These are phyloP conservation scores for Paracentrotus lividus DNA, from an alignment of 53 echinoderm and acorn worm species.

Conservation along the genomic window DNA sequence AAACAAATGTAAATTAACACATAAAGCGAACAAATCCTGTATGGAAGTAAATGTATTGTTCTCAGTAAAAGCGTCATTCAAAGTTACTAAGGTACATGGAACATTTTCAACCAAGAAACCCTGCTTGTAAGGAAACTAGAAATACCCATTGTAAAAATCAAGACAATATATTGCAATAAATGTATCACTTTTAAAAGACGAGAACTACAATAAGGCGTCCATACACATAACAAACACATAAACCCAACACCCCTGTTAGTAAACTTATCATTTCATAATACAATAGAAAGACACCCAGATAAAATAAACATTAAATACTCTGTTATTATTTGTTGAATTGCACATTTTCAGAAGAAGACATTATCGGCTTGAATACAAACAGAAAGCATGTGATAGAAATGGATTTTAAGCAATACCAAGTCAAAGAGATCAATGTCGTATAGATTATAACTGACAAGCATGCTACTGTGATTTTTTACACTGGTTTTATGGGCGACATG, in stretches of 20 bases:
- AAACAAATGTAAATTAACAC: background rate
- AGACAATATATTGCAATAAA: background rate
- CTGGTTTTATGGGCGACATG: no score
- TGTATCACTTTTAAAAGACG: background rate
- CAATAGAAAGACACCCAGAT: background rate
- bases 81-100: background rate
- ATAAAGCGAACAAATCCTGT: background rate
- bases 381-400: background rate
- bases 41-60: background rate
- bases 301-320: conserved; percentile 26
- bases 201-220: background rate
- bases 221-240: background rate
- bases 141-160: background rate
- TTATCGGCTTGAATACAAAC: background rate
- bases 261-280: background rate
- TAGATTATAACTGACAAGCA: no score
- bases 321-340: conserved; percentile 33
- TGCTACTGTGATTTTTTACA: no score
- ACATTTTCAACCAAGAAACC: background rate
- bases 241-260: conserved; percentile 3
- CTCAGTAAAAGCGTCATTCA: background rate
- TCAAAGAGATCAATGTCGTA: no score
- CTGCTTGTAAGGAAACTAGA: background rate
- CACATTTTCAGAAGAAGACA: conserved; percentile 13
- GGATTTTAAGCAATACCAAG: background rate